These are phyloP conservation scores for Anarrhichthys ocellatus DNA, from an alignment of 2,113 vertebrate genomes.

Conservation along the genomic window DNA sequence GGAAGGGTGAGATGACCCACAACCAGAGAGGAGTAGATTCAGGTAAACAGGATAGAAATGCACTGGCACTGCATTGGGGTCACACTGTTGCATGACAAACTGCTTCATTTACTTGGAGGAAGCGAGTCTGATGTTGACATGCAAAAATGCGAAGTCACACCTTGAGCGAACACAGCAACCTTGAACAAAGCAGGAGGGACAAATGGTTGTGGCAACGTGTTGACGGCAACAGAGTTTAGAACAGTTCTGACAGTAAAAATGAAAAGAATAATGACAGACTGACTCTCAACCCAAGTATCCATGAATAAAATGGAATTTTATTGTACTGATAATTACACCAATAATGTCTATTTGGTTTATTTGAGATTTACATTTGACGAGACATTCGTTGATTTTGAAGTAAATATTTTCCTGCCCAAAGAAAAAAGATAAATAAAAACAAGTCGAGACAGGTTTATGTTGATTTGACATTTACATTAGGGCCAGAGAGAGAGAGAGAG, in stretches of 20 bases:
- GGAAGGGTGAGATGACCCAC: neutral
- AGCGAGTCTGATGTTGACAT: conserved; percentile 24
- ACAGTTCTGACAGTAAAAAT: neutral
- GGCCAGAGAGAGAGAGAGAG: neutral
- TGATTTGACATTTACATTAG: neutral
- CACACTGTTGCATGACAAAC: conserved; percentile 41
- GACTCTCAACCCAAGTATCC: neutral
- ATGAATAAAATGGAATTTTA: neutral
- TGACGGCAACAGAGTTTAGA: conserved; percentile 10
- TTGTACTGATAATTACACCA: neutral
- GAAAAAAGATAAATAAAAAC: neutral
- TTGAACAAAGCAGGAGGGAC: conserved; percentile 25
- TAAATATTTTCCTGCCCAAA: neutral
- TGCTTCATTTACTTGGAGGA: conserved; percentile 16
- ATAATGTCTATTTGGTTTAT: neutral
- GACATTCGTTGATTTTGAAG: neutral
- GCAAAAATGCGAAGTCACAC: conserved; percentile 59
- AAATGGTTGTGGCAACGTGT: neutral
- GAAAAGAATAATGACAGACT: neutral
- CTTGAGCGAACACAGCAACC: conserved; percentile 36
- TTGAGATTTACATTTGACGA: neutral
- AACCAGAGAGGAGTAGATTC: neutral
- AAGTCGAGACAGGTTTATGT: neutral
- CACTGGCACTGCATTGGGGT: conserved; percentile 36
- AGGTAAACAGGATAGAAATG: conserved; percentile 6